Evolutionary conservation across 2,113 vertebrate species (phyloP).

Genomic region (Vombatus ursinus): DNA sequence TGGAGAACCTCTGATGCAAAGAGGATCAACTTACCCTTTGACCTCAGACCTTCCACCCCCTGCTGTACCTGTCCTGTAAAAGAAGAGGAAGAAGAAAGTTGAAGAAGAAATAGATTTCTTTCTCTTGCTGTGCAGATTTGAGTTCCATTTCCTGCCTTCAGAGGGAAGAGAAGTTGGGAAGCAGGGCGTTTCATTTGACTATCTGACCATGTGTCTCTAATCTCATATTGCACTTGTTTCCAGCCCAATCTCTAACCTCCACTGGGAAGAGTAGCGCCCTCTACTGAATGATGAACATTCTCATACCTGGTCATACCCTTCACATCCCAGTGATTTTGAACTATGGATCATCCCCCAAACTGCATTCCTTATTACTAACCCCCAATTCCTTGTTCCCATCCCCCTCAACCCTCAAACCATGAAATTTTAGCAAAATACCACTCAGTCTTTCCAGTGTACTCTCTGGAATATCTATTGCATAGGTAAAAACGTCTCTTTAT

Average conservation of each 20-base stretch:
- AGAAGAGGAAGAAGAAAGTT: not conserved
- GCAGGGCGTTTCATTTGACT: not conserved
- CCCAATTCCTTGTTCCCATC: not conserved
- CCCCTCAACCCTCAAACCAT: not conserved
- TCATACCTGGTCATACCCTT: not conserved
- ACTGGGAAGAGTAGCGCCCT: not conserved
- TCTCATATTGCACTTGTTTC: not conserved
- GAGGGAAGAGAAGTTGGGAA: not conserved
- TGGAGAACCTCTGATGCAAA: not conserved
- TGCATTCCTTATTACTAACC: not conserved
- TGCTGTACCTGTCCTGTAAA: not conserved
- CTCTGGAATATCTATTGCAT: too few species aligned
- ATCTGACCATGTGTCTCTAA: not conserved
- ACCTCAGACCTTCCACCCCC: too few species aligned
- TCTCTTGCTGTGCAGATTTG: not conserved
- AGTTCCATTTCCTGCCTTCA: not conserved
- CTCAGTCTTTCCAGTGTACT: too few species aligned
- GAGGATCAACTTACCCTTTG: not conserved
- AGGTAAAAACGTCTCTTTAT: too few species aligned
- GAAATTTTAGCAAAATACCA: not conserved
- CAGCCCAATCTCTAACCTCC: not conserved
- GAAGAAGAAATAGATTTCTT: not conserved
- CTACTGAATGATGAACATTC: not conserved
- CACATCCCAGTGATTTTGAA: not conserved
- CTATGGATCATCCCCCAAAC: not conserved